phyloP scores from a whole-genome alignment of 2,888 invertebrate species.

The Cheilosia vernalis region DNA sequence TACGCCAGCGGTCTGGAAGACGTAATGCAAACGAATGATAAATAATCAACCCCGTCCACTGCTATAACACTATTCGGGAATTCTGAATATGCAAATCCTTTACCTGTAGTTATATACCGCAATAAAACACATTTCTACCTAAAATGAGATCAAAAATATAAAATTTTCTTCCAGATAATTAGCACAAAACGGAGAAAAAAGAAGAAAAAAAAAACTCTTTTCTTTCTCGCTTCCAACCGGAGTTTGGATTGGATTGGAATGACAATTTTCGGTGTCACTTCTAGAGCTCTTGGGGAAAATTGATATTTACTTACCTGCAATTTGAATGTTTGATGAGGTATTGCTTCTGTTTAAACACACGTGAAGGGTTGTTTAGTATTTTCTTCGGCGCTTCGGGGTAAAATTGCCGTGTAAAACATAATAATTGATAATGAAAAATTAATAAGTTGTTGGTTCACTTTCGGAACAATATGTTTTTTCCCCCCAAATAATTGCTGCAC shows the following conservation, averaged over 20 bases:
- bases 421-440: slow-evolving; percentile 39
- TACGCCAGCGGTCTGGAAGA: neutral
- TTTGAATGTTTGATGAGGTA: slow-evolving; percentile 35
- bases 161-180: slow-evolving; percentile 24
- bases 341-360: slow-evolving; percentile 25
- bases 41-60: slow-evolving; percentile 19
- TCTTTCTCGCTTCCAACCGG: slow-evolving; percentile 10
- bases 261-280: slow-evolving; percentile 47
- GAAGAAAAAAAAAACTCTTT: neutral
- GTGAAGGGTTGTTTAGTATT: slow-evolving; percentile 14
- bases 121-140: slow-evolving; percentile 4
- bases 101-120: neutral
- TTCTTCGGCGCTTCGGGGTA: slow-evolving; percentile 22
- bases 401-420: slow-evolving; percentile 49
- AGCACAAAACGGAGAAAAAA: slow-evolving; percentile 12
- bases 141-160: neutral
- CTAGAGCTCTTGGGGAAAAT: slow-evolving; percentile 13
- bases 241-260: slow-evolving; percentile 15
- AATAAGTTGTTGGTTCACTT: slow-evolving; percentile 49
- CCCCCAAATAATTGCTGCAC: slow-evolving; percentile 51
- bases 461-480: slow-evolving; percentile 65
- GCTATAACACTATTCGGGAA: neutral
- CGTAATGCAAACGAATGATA: slow-evolving; percentile 35
- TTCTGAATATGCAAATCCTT: neutral
- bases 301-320: slow-evolving; percentile 67